Base-by-base conservation (phyloP, 2,113 vertebrate genomes). In the Onychostruthus taczanowskii region DNA sequence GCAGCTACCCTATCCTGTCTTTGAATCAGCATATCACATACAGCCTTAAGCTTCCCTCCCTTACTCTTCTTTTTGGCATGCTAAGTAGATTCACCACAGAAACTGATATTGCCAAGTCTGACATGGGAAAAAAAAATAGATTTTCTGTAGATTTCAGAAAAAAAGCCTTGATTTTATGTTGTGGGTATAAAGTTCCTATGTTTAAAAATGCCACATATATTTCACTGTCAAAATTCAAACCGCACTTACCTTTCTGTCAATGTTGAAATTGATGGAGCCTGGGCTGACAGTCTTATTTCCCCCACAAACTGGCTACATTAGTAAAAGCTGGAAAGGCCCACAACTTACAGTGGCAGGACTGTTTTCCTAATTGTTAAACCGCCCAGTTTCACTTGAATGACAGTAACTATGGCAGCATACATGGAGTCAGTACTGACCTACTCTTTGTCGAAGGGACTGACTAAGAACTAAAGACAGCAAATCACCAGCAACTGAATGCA, bases 291-390 rank as follows among this genome's bases (percentile, higher is more conserved):
- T 14, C 64, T 69, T 41, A 13, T 44, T 52, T 16, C 27, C n/a
- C 17, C 28, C 49, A 46, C 7, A 31, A 69, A 68, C 37, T n/a
- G 72, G 10, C 44, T 37, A 52, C 21, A 7, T 22, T 26, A 44
- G 22, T 47, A 64, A 85, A 52, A 67, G 27, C 17, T 41, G 33
- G 53, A 85, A 56, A 87, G 52, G 5, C 46, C 56, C 41, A 53
- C 39, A 82, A n/a, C 19, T 78, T n/a, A 58, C 1, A 70, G 47
- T 12, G 13, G 50, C 17, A 69, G 28, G n/a, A 64, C 6, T 0
- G 0, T 23, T 55, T 59, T 39, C 6, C 1, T 23, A 78, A 61
- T 7, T 11, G 26, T n/a, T 35, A 46, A 67, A 6, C 1, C 23
- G 15, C 6, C 2, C 41, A 69, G 39, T 62, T 46, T 69, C 26